A percentile compares a stretch with the other conserved stretches of the same genome.
Conservation (phyloP, 2,797 vertebrate genomes). For the Columba guinea region DNA sequence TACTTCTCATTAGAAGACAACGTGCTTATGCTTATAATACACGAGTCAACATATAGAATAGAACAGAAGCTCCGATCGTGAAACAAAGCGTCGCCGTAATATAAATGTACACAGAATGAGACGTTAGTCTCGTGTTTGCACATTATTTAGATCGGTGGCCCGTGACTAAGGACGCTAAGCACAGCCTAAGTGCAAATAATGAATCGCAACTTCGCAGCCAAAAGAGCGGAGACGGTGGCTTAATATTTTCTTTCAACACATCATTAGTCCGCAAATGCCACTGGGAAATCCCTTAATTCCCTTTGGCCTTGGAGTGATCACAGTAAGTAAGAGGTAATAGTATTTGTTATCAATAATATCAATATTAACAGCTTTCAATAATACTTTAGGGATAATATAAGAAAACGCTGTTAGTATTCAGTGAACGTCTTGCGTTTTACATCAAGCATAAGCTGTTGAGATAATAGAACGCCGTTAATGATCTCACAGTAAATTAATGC, state of each 20-base stretch:
- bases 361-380: background rate
- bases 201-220: background rate
- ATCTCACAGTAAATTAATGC: background rate
- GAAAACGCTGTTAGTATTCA: background rate
- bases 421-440: background rate
- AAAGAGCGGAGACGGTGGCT: background rate
- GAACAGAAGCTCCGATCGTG: background rate
- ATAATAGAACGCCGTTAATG: background rate
- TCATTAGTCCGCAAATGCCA: background rate
- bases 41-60: background rate
- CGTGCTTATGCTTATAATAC: background rate
- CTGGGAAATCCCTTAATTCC: background rate
- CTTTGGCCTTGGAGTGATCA: background rate
- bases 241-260: background rate
- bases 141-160: background rate
- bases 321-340: background rate
- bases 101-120: background rate
- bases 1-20: background rate
- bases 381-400: background rate
- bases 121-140: background rate
- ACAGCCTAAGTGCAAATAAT: background rate
- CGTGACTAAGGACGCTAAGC: background rate
- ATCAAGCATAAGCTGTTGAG: background rate
- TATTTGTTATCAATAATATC: background rate
- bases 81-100: fast-evolving